These are phyloP conservation scores for Drosophila sp. DNA, from an alignment of 1,140 invertebrate genomes.

Conservation along the genomic window DNA sequence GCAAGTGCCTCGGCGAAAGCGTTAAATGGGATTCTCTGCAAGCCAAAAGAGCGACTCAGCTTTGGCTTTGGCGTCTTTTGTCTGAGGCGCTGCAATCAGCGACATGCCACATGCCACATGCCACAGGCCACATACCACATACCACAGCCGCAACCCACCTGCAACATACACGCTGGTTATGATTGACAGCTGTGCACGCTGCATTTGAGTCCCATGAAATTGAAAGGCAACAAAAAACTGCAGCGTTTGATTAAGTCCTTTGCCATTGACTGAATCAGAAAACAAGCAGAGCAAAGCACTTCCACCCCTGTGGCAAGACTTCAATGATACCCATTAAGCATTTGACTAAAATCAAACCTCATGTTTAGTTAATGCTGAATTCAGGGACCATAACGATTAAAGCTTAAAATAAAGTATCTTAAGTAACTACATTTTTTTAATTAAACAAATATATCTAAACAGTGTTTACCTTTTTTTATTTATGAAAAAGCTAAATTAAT, in stretches of 20 bases:
- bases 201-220: constrained; percentile 54
- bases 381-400: too few species aligned
- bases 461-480: too few species aligned
- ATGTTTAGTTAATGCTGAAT: not conserved
- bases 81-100: constrained; percentile 44
- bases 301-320: not conserved
- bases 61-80: constrained; percentile 63
- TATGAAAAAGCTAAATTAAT: too few species aligned
- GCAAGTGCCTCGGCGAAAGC: constrained; percentile 40
- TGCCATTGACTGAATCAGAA: constrained; percentile 6
- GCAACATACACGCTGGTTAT: constrained; percentile 34
- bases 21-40: constrained; percentile 76
- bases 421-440: too few species aligned
- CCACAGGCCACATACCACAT: constrained; percentile 8
- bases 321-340: constrained; percentile 18
- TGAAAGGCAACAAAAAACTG: constrained; percentile 25
- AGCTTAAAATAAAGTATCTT: too few species aligned
- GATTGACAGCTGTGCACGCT: constrained; percentile 56
- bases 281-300: not conserved
- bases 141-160: constrained; percentile 27
- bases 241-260: constrained; percentile 46
- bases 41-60: constrained; percentile 37
- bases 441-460: too few species aligned
- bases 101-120: constrained; percentile 14
- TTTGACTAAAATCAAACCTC: not conserved